A percentile compares a stretch with the other conserved stretches of the same genome.
These are phyloP conservation scores for Callipepla squamata DNA, from an alignment of 2,113 vertebrate species.

Conservation along the genomic window DNA sequence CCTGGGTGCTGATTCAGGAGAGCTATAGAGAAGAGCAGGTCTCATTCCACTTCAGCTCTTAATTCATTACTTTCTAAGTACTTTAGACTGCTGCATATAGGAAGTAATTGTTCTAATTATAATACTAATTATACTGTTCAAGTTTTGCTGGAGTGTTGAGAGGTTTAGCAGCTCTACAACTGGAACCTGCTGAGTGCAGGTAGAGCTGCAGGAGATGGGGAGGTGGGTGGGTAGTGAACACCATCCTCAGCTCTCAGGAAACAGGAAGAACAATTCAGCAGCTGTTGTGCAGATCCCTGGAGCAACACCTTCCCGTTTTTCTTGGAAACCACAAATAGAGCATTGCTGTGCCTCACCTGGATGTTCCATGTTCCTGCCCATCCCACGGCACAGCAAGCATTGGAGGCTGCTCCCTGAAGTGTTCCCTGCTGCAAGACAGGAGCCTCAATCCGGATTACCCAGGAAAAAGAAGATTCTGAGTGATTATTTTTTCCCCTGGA, in stretches of 20 bases:
- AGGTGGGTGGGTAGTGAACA: neutral
- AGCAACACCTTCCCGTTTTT: neutral
- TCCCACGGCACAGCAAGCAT: neutral
- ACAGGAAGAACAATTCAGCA: neutral
- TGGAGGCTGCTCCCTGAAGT: neutral
- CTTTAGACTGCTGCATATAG: neutral
- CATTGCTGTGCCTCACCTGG: neutral
- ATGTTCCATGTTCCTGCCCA: neutral
- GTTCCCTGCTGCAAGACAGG: neutral
- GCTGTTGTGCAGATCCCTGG: neutral
- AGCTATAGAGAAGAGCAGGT: neutral
- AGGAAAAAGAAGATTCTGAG: neutral
- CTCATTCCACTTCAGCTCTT: neutral
- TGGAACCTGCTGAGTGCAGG: neutral
- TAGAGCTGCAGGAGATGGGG: neutral
- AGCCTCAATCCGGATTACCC: too few species aligned
- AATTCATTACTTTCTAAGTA: neutral
- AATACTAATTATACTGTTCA: neutral
- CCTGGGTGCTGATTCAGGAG: too few species aligned
- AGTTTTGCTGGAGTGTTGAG: neutral
- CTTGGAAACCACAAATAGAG: fast-evolving
- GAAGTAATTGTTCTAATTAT: neutral
- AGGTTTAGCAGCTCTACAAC: neutral
- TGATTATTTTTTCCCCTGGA: neutral
- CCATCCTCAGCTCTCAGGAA: neutral